These are phyloP conservation scores for Myrmophylax atrothorax DNA, from an alignment of 2,113 vertebrate genomes.

Conservation along the genomic window DNA sequence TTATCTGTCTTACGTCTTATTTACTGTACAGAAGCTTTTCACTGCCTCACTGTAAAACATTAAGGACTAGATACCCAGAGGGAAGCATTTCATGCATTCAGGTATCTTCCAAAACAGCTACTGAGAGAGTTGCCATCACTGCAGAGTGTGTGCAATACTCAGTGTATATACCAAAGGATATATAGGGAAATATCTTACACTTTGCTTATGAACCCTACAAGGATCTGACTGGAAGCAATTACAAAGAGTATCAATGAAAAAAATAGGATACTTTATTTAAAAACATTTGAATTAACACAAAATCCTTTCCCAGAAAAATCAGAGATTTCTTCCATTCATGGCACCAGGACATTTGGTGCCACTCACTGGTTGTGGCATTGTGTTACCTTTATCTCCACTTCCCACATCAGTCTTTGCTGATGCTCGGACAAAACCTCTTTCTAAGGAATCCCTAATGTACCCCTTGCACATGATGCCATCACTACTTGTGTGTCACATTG, in stretches of 20 bases:
- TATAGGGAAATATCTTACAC: not conserved
- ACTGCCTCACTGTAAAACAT: not conserved
- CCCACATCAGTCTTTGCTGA: not conserved
- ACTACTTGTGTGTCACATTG: not conserved
- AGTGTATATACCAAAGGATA: not conserved
- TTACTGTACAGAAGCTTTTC: not conserved
- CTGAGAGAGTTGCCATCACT: not conserved
- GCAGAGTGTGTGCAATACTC: not conserved
- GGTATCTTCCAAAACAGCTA: not conserved
- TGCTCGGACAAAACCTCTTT: not conserved
- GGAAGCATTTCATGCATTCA: not conserved
- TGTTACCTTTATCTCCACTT: not conserved
- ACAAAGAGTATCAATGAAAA: not conserved
- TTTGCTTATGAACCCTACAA: not conserved
- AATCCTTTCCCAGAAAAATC: not conserved
- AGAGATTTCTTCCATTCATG: not conserved
- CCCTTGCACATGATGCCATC: not conserved
- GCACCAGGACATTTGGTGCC: not conserved
- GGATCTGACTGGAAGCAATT: not conserved
- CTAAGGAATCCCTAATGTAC: not conserved
- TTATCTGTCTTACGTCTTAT: not conserved
- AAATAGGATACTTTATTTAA: accelerated
- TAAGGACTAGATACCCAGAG: not conserved
- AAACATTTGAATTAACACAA: not conserved
- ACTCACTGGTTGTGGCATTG: not conserved